These are phyloP conservation scores for Pseudocheirus occidentalis DNA, from an alignment of 2,797 vertebrate species.

Conservation along the genomic window DNA sequence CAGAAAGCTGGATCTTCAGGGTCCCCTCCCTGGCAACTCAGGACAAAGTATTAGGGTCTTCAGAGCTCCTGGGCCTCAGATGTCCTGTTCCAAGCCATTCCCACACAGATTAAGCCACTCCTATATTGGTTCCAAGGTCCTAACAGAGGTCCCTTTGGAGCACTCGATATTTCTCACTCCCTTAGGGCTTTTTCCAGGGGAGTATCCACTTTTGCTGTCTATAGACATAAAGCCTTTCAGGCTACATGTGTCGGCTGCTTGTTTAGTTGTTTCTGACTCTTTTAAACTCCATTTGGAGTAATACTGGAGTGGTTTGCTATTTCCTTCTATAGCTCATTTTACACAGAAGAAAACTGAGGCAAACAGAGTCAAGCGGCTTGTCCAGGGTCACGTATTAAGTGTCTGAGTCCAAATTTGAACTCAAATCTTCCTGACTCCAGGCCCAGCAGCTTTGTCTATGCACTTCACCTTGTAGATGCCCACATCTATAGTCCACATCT, in stretches of 20 bases:
- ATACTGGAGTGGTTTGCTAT: no score
- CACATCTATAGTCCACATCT: background rate
- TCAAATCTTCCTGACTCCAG: background rate
- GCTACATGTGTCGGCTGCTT: no score
- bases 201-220: background rate
- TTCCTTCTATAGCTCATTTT: no score
- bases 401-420: background rate
- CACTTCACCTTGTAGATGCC: no score
- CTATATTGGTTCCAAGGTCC: background rate
- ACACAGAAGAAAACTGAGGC: no score
- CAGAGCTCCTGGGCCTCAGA: background rate
- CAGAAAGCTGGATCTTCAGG: background rate
- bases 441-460: no score
- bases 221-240: background rate
- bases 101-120: no score
- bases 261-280: no score
- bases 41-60: background rate
- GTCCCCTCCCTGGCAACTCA: background rate
- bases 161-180: background rate
- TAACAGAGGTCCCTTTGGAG: rapidly evolving
- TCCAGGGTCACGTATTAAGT: no score
- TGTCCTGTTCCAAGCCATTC: background rate
- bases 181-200: background rate
- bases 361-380: no score
- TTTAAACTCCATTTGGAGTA: no score